Evolutionary conservation across 1,140 invertebrate genomes (phyloP).

Genomic region (Maniola jurtina): DNA sequence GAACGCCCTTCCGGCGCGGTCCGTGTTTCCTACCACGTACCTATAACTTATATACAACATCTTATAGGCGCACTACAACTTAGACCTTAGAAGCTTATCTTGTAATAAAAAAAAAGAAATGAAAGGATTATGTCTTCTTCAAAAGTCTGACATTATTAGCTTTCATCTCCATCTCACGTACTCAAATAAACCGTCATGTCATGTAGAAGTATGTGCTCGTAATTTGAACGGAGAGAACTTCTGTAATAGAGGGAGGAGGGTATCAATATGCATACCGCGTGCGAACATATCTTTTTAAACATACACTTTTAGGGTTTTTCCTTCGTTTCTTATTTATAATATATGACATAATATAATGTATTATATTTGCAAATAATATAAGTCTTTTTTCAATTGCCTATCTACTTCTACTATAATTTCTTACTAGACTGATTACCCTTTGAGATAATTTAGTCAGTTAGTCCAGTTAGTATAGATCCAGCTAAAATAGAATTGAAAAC

Average conservation of each 20-base stretch:
- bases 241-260: background rate
- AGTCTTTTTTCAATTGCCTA: too few relatives aligned
- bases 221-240: constrained; percentile 5
- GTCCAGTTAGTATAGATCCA: too few relatives aligned
- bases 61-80: background rate
- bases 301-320: background rate
- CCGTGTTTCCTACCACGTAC: too few relatives aligned
- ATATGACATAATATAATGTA: too few relatives aligned
- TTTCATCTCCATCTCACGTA: background rate
- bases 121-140: background rate
- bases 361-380: too few relatives aligned
- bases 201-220: constrained; percentile 5
- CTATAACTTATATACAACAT: too few relatives aligned
- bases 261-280: background rate
- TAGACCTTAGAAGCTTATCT: background rate
- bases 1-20: too few relatives aligned
- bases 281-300: background rate
- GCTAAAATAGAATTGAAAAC: too few relatives aligned
- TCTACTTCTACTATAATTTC: too few relatives aligned
- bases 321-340: too few relatives aligned
- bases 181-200: constrained; percentile 9
- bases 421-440: too few relatives aligned
- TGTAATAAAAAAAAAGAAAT: background rate
- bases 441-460: too few relatives aligned
- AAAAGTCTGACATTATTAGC: constrained; percentile 6